Evolutionary conservation across 2,888 invertebrate genomes (phyloP).

Genomic region (Leucoptera coffeella): DNA sequence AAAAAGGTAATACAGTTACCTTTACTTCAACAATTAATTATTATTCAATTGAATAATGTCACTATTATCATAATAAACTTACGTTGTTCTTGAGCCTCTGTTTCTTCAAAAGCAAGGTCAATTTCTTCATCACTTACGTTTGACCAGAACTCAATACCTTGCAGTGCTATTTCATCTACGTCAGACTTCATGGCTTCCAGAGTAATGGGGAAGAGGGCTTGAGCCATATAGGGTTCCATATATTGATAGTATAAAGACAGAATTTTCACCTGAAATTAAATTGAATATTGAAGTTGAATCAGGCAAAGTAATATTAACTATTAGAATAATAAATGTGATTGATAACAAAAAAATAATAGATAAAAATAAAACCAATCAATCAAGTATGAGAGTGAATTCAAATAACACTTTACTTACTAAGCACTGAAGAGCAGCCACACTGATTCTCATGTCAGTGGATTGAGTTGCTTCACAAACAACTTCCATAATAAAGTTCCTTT

Average conservation of each 20-base stretch:
- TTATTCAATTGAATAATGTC: not conserved
- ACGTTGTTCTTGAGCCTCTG: slow-evolving; percentile 85
- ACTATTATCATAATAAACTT: slow-evolving; percentile 5
- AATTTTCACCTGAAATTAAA: slow-evolving; percentile 63
- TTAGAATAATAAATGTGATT: not conserved
- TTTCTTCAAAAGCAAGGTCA: slow-evolving; percentile 88
- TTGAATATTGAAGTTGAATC: not conserved
- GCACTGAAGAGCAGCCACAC: slow-evolving; percentile 96
- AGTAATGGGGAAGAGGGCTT: slow-evolving; percentile 95
- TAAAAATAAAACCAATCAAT: too few species aligned
- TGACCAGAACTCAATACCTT: slow-evolving; percentile 99
- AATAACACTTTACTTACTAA: slow-evolving; percentile 63
- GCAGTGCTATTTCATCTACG: slow-evolving; percentile 90
- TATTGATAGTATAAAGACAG: slow-evolving; percentile 97
- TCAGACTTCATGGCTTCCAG: slow-evolving; percentile 98
- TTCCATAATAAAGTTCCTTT: slow-evolving; percentile 99
- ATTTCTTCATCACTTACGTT: slow-evolving; percentile 99
- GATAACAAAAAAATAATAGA: not conserved
- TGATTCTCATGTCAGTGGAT: slow-evolving; percentile 82
- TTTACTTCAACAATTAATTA: too few species aligned
- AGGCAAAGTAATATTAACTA: not conserved
- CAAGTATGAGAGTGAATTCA: too few species aligned
- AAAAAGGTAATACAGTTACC: too few species aligned
- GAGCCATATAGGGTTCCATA: slow-evolving; percentile 99
- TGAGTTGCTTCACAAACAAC: slow-evolving; percentile 99